Percentiles rank a stretch among this genome's conserved stretches.
phyloP scores from a whole-genome alignment of 2,797 vertebrate genomes.

The Champsocephalus gunnari region DNA sequence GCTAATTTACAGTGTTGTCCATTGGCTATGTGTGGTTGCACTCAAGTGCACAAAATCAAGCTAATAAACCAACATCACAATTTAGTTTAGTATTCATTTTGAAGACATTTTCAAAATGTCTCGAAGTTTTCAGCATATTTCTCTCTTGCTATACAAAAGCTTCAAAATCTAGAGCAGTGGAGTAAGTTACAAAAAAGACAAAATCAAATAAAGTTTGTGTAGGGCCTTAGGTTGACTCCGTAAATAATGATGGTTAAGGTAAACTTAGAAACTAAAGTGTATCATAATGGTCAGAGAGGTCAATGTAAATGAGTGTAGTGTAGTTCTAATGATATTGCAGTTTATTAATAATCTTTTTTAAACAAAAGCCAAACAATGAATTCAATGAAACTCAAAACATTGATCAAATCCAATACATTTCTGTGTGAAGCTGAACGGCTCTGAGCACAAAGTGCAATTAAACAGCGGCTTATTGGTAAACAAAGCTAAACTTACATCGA shows the following conservation, averaged over 20 bases:
- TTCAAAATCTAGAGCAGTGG: too few relatives aligned
- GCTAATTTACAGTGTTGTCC: background rate
- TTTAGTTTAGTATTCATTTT: background rate
- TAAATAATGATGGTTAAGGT: background rate
- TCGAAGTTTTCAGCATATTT: too few relatives aligned
- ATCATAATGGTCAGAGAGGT: background rate
- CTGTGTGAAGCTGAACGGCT: conserved; percentile 38
- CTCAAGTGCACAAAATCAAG: background rate
- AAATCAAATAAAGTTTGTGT: background rate
- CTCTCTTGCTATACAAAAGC: too few relatives aligned
- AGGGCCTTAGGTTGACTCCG: background rate
- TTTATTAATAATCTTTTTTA: conserved; percentile 46
- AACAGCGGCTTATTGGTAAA: conserved; percentile 71
- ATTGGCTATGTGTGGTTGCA: background rate
- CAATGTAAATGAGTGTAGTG: conserved; percentile 5
- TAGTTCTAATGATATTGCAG: conserved; percentile 20
- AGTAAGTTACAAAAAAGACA: too few relatives aligned
- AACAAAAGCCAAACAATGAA: conserved; percentile 41
- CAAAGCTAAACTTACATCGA: conserved; percentile 74
- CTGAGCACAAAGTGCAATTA: conserved; percentile 76
- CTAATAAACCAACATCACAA: background rate
- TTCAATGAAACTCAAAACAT: conserved; percentile 42
- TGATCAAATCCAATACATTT: conserved; percentile 59
- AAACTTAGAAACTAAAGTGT: conserved; percentile 2
- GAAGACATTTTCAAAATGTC: background rate